These are phyloP conservation scores for Gallinago nigripennis DNA, from an alignment of 2,797 vertebrate genomes.

Conservation along the genomic window DNA sequence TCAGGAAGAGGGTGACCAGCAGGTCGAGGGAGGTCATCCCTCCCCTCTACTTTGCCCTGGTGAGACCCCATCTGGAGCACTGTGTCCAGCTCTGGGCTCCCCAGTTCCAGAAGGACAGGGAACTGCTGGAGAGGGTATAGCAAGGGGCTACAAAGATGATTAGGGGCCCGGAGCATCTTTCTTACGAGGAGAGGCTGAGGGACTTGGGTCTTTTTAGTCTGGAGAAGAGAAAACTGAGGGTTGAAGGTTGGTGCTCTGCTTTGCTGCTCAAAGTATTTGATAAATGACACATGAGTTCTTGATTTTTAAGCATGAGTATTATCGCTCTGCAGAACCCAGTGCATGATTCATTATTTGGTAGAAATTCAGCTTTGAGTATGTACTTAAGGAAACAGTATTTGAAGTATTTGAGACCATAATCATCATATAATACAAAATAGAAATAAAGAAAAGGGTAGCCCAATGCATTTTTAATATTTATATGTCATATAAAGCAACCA, in stretches of 20 bases:
- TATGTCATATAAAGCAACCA: background rate
- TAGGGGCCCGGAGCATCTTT: too few relatives aligned
- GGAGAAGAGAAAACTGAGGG: too few relatives aligned
- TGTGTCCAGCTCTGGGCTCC: too few relatives aligned
- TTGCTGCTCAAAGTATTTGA: background rate
- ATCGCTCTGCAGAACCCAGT: background rate
- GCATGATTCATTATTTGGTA: background rate
- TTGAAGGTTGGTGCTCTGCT: background rate
- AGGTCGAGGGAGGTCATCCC: too few relatives aligned
- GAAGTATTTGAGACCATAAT: background rate
- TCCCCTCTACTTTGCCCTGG: too few relatives aligned
- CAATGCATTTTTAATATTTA: background rate
- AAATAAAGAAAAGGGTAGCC: background rate
- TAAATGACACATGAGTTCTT: background rate
- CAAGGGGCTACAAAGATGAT: too few relatives aligned
- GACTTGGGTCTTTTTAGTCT: too few relatives aligned
- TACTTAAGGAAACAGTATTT: background rate
- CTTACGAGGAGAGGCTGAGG: too few relatives aligned
- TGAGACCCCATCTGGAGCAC: too few relatives aligned
- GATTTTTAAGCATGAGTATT: background rate
- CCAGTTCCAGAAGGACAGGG: too few relatives aligned
- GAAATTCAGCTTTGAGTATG: background rate
- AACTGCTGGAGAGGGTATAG: too few relatives aligned
- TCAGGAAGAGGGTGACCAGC: too few relatives aligned
- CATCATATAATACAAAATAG: background rate